Base-by-base conservation (phyloP, 30 jellyfish, hydroid and myxozoan species). In the Aurelia aurita complex sp. Pacific region DNA sequence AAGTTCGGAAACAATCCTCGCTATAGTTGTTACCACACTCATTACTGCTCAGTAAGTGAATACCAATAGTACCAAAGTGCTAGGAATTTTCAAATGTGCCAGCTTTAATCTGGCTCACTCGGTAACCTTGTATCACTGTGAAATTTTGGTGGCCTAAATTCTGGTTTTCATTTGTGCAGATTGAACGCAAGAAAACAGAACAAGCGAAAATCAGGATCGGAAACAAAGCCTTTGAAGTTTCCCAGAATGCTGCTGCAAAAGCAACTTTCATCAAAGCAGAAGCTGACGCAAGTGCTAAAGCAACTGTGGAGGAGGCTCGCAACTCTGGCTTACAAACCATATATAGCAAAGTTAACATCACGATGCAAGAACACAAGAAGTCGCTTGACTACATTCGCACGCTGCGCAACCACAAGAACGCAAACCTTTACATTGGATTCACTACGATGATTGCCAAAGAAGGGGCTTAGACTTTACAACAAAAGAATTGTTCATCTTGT, bases 311-410 rank as follows among this genome's bases (percentile, higher is more conserved):
- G 38, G 76, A 79, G 38, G 89, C 96, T 14, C 68, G 96, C 32
- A 88, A 77, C 73, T 80, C 90, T 69, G 96, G 96, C n/a, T 52
- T 88, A 81, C 90, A 88, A 29, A 73, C 46, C 13, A 80, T 88
- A 38, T 88, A 54, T 42, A 46, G 62, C 2, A 61, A 88, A 5
- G 66, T 88, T 62, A 88, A 88, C 63, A 79, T 88, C 16, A 88
- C 91, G 16, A 1, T 11, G 18, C 87, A 70, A 73, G 71, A 83
- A 34, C 90, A 88, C 87, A 88, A 88, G 80, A 79, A 78, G 40
- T 78, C 91, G 4, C 79, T 88, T 17, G 96, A 88, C 59, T 88
- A 88, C 83, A 54, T 88, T 35, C 91, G 96, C 63, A 79, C 91
- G 23, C 34, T 88, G 73, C 72, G 84, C 55, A 77, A 86, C 78